phyloP scores from a whole-genome alignment of 2,113 vertebrate species.

The Hippopotamus amphibius region DNA sequence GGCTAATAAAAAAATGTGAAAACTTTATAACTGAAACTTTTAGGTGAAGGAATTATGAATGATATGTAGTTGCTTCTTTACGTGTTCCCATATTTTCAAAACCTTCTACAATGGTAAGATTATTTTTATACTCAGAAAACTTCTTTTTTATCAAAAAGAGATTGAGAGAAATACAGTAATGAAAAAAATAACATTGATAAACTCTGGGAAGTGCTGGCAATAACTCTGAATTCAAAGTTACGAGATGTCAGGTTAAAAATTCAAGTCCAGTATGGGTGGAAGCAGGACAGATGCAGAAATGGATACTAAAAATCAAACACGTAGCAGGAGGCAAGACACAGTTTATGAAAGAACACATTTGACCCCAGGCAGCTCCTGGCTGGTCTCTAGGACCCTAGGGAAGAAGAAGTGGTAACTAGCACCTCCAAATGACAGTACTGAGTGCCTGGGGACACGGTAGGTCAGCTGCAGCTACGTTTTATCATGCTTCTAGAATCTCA shows the following conservation, averaged over 20 bases:
- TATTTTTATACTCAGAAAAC: not conserved
- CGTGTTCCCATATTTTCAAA: not conserved
- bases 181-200: not conserved
- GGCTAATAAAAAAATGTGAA: not conserved
- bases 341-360: no score
- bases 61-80: not conserved
- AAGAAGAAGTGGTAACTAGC: not conserved
- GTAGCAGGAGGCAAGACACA: not conserved
- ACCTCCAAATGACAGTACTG: accelerated
- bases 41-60: not conserved
- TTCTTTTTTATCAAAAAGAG: not conserved
- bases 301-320: accelerated
- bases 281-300: not conserved
- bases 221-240: not conserved
- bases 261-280: not conserved
- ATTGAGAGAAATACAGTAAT: not conserved
- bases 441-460: not conserved
- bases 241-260: not conserved
- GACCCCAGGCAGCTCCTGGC: no score
- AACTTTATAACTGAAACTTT: not conserved
- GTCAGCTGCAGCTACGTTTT: not conserved
- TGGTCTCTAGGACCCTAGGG: not conserved
- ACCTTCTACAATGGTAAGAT: not conserved
- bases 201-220: not conserved
- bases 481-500: not conserved